A percentile compares a stretch with the other conserved stretches of the same genome.
Evolutionary conservation across 2,888 invertebrate genomes (phyloP).

Genomic region (Gari tellinella): DNA sequence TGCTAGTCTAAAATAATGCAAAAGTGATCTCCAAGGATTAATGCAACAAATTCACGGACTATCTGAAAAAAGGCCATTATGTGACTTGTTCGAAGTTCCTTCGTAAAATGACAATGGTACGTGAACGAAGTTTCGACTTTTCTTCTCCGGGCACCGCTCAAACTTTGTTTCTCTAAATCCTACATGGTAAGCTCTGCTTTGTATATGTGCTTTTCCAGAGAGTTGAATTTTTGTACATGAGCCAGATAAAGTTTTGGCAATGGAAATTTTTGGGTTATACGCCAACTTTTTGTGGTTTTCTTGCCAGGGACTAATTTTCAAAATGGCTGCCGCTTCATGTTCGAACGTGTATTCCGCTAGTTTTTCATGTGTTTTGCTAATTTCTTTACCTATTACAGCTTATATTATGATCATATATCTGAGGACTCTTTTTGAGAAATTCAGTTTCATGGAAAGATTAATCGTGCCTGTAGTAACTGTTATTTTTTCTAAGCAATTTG

Average conservation of each 20-base stretch:
- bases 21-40: conserved; percentile 13
- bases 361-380: conserved; percentile 22
- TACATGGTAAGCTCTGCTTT: conserved; percentile 60
- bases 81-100: conserved; percentile 32
- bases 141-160: conserved; percentile 49
- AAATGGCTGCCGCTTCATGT: conserved; percentile 77
- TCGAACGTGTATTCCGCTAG: conserved; percentile 67
- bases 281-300: conserved; percentile 64
- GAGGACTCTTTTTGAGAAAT: no score
- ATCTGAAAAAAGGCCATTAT: conserved; percentile 31
- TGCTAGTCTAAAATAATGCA: conserved; percentile 1
- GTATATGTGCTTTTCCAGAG: conserved; percentile 53
- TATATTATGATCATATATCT: neutral
- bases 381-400: neutral
- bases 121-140: conserved; percentile 57
- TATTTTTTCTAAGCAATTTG: no score
- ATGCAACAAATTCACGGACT: conserved; percentile 23
- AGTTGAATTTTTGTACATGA: conserved; percentile 60
- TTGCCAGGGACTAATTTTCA: conserved; percentile 74
- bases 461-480: no score
- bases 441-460: no score
- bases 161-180: conserved; percentile 53
- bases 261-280: conserved; percentile 62
- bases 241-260: conserved; percentile 66
- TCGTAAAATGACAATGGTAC: conserved; percentile 60